Base-by-base conservation (phyloP, 2,888 invertebrate genomes). In the Volucella bombylans region DNA sequence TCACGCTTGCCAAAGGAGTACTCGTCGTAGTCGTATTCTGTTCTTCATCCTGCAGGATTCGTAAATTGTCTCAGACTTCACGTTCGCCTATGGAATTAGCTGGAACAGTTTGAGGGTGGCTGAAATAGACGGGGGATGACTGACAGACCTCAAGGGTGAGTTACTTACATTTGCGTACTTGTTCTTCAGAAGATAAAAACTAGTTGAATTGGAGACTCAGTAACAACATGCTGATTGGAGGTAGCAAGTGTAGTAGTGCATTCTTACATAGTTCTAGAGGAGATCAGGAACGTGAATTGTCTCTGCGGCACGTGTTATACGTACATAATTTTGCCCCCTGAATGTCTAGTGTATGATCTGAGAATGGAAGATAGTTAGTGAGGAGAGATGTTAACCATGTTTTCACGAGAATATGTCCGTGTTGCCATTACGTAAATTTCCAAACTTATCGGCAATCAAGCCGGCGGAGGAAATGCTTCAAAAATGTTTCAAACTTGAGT, bases 61-160 rank as follows among this genome's bases (percentile, higher is more conserved):
- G 80, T 76, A 80, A 80, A 85, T 81, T 81, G 76, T 85, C 76
- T 68, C 67, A 57, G 78, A 71, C 67, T 72, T 78, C 54, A 71
- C 68, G 69, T 59, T 65, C 52, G 59, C 50, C 38, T 71, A 41
- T 55, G 14, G 62, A 64, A 59, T 68, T 64, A 11, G 59, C 55
- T 45, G 43, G 14, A 47, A 55, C 38, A 4, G 38, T 54, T 38
- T n/a, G 11, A 49, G 43, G 41, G 61, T 54, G 77, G 47, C 57
- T 43, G 61, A 31, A 31, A 31, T 4, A 6, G 2, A 6, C 31
- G 31, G 14, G 55, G 57, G 64, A 62, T 64, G 10, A 54, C 55
- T 39, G 43, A n/a, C 39, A 55, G 38, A 11, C 15, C 62, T 38
- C n/a, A 9, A 49, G 54, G 41, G 68, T 54, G 77, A 39, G 50